These are phyloP conservation scores for Drosophila fulvimacula DNA, from an alignment of 2,888 invertebrate genomes.

Conservation along the genomic window DNA sequence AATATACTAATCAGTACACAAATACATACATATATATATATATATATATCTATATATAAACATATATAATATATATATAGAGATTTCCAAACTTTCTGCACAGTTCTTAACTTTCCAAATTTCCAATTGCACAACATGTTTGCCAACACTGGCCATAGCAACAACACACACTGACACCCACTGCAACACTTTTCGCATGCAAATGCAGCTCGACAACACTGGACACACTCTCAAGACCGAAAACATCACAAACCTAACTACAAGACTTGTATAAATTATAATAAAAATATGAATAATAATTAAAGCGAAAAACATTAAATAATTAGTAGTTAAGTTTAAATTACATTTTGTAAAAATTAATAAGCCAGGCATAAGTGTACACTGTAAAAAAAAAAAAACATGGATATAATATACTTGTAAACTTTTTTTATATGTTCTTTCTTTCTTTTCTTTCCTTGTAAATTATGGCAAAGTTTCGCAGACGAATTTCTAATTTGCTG, in stretches of 20 bases:
- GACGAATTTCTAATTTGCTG: slow-evolving; percentile 54
- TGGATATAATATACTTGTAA: slow-evolving; percentile 49
- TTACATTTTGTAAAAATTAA: slow-evolving; percentile 78
- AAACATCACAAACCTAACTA: slow-evolving; percentile 79
- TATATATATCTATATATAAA: background rate
- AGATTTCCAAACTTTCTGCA: slow-evolving; percentile 64
- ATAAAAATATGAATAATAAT: slow-evolving; percentile 35
- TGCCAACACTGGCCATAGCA: slow-evolving; percentile 47
- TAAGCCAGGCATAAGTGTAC: slow-evolving; percentile 60
- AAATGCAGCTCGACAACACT: slow-evolving; percentile 56
- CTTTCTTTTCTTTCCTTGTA: slow-evolving; percentile 63
- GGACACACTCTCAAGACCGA: slow-evolving; percentile 47
- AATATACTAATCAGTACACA: slow-evolving; percentile 31
- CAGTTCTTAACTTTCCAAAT: slow-evolving; percentile 70
- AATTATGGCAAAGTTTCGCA: slow-evolving; percentile 65
- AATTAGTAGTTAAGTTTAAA: slow-evolving; percentile 76
- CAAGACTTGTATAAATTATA: slow-evolving; percentile 83
- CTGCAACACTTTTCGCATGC: slow-evolving; percentile 37
- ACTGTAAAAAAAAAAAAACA: slow-evolving; percentile 71
- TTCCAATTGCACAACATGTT: slow-evolving; percentile 67
- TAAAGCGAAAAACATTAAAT: slow-evolving; percentile 37
- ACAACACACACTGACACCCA: slow-evolving; percentile 29
- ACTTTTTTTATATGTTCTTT: slow-evolving; percentile 8
- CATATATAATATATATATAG: background rate
- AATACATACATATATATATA: slow-evolving; percentile 8